These are phyloP conservation scores for Promerops cafer DNA, from an alignment of 2,113 vertebrate species.

Conservation along the genomic window DNA sequence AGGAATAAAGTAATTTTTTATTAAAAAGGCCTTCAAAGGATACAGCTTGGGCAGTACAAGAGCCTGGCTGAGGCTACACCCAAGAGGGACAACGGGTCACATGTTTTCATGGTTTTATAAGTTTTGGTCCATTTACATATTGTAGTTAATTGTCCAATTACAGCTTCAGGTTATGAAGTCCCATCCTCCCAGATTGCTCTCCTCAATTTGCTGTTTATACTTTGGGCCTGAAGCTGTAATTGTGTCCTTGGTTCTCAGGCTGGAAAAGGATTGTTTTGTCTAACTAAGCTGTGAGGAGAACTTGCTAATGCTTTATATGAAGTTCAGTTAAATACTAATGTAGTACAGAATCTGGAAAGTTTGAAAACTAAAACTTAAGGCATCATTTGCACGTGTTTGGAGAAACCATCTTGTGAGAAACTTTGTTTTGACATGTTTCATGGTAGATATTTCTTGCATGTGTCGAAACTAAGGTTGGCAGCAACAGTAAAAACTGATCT, in stretches of 20 bases:
- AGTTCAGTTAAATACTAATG: too few relatives aligned
- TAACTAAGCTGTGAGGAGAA: neutral
- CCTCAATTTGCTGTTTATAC: neutral
- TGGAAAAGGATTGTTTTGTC: neutral
- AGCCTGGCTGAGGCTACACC: neutral
- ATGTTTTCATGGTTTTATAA: neutral
- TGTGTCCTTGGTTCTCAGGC: neutral
- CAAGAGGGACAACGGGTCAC: fast-evolving
- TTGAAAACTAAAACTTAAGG: neutral
- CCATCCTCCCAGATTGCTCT: neutral
- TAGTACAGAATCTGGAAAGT: neutral
- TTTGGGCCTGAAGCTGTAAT: neutral
- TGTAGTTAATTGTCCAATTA: neutral
- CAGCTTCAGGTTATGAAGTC: neutral
- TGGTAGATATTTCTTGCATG: neutral
- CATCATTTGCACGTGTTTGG: neutral
- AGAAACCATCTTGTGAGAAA: neutral
- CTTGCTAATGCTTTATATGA: neutral
- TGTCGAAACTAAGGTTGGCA: neutral
- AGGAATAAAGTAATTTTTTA: neutral
- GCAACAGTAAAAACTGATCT: neutral
- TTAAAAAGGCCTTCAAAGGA: neutral
- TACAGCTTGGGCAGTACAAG: neutral
- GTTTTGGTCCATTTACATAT: neutral
- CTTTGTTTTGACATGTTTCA: neutral